phyloP scores from a whole-genome alignment of 2,888 invertebrate species.

The Atrina japonica region DNA sequence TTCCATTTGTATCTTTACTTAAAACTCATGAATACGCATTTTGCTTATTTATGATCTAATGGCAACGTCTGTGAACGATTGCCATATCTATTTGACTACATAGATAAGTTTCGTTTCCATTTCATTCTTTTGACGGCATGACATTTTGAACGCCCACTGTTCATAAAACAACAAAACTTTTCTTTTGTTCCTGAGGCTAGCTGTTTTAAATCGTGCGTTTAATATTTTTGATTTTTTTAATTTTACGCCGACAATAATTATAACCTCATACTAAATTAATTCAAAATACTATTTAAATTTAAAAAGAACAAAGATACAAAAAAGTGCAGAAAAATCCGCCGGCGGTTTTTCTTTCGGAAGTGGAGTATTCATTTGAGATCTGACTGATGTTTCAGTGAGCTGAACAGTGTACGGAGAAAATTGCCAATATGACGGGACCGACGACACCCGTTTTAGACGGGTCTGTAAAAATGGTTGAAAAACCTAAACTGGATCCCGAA shows the following conservation, averaged over 20 bases:
- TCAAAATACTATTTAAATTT: too few species aligned
- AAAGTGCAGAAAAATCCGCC: neutral
- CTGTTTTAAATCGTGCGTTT: too few species aligned
- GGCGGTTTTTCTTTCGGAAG: neutral
- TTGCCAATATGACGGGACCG: constrained; percentile 7
- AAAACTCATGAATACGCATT: constrained; percentile 31
- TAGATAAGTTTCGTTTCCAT: too few species aligned
- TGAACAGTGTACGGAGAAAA: too few species aligned
- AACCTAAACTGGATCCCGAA: constrained; percentile 52
- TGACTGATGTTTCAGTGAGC: too few species aligned
- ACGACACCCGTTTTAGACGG: constrained; percentile 58
- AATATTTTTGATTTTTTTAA: too few species aligned
- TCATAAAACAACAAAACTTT: constrained; percentile 4
- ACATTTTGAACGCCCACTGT: constrained; percentile 1
- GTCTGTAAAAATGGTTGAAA: constrained; percentile 57
- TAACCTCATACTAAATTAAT: too few species aligned
- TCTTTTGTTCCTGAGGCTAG: constrained; percentile 2
- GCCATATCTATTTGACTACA: too few species aligned
- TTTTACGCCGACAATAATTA: too few species aligned
- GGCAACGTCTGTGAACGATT: neutral
- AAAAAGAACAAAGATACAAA: too few species aligned
- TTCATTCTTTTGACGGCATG: too few species aligned
- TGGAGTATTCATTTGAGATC: too few species aligned
- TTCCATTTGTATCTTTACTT: constrained; percentile 10
- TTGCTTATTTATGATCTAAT: constrained; percentile 30